Conservation (phyloP, 2,888 invertebrate species). For the Aphidius colemani region DNA sequence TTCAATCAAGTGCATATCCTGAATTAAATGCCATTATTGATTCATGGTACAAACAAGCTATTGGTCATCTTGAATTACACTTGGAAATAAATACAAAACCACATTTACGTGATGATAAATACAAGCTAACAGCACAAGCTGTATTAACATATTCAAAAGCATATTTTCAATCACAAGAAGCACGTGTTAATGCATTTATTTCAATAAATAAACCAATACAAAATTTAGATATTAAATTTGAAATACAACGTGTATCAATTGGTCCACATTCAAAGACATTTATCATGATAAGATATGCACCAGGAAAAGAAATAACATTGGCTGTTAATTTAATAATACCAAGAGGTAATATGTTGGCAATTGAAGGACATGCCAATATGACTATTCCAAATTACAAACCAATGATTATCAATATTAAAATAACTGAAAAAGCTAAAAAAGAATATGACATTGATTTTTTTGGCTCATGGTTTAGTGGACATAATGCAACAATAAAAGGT, state of each 20-base stretch:
- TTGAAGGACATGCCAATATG: slow-evolving; percentile 74
- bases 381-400: slow-evolving; percentile 77
- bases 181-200: slow-evolving; percentile 68
- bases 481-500: slow-evolving; percentile 72
- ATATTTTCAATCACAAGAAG: slow-evolving; percentile 63
- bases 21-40: slow-evolving; percentile 58
- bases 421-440: slow-evolving; percentile 70
- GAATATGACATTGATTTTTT: slow-evolving; percentile 75
- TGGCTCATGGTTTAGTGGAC: slow-evolving; percentile 82
- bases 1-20: slow-evolving; percentile 79
- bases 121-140: slow-evolving; percentile 68
- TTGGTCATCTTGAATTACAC: slow-evolving; percentile 74
- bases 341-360: slow-evolving; percentile 68
- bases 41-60: slow-evolving; percentile 66
- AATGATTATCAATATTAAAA: slow-evolving; percentile 68
- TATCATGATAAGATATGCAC: slow-evolving; percentile 64
- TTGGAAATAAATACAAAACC: slow-evolving; percentile 73
- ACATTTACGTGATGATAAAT: slow-evolving; percentile 63
- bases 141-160: slow-evolving; percentile 68
- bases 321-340: slow-evolving; percentile 69
- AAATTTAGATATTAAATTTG: slow-evolving; percentile 69
- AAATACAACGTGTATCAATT: slow-evolving; percentile 62
- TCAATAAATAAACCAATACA: slow-evolving; percentile 70
- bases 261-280: slow-evolving; percentile 65
- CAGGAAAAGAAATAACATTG: slow-evolving; percentile 66